phyloP scores from a whole-genome alignment of 1,140 invertebrate genomes.

The Luehdorfia chinensis region DNA sequence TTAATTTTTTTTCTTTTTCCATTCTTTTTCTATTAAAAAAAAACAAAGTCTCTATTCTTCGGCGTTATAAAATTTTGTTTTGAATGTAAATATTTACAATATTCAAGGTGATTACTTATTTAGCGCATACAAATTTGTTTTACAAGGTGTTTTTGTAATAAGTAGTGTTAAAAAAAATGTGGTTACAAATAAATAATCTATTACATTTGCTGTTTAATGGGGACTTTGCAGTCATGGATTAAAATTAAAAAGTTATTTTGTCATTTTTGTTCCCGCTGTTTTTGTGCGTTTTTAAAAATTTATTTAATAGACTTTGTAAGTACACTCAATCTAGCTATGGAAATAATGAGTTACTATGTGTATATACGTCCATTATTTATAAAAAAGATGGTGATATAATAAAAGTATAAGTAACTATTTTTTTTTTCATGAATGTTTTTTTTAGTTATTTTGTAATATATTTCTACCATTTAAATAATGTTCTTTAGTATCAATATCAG shows the following conservation, averaged over 20 bases:
- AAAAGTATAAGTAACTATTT: too few species aligned
- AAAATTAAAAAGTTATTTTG: slow-evolving; percentile 19
- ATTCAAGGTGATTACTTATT: slow-evolving; percentile 19
- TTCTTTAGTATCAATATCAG: neutral
- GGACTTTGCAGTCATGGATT: slow-evolving; percentile 1
- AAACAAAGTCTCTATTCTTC: slow-evolving; percentile 42
- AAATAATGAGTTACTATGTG: too few species aligned
- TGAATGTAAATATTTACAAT: slow-evolving; percentile 17
- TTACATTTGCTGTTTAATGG: neutral
- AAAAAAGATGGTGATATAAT: too few species aligned
- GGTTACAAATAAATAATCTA: slow-evolving; percentile 3
- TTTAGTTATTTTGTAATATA: neutral
- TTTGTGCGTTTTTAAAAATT: slow-evolving; percentile 9
- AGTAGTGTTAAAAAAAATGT: slow-evolving; percentile 23
- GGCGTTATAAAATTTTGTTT: slow-evolving; percentile 24
- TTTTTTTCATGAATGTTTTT: too few species aligned
- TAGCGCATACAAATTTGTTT: slow-evolving; percentile 16
- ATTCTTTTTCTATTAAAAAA: slow-evolving; percentile 46
- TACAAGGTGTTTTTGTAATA: slow-evolving; percentile 22
- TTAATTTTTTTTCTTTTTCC: slow-evolving; percentile 38
- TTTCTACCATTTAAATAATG: neutral
- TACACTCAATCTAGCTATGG: too few species aligned
- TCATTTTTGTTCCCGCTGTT: slow-evolving; percentile 17
- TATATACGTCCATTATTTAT: too few species aligned
- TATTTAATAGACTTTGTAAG: too few species aligned